These are phyloP conservation scores for Cheilinus undulatus DNA, from an alignment of 2,113 vertebrate genomes.

Conservation along the genomic window DNA sequence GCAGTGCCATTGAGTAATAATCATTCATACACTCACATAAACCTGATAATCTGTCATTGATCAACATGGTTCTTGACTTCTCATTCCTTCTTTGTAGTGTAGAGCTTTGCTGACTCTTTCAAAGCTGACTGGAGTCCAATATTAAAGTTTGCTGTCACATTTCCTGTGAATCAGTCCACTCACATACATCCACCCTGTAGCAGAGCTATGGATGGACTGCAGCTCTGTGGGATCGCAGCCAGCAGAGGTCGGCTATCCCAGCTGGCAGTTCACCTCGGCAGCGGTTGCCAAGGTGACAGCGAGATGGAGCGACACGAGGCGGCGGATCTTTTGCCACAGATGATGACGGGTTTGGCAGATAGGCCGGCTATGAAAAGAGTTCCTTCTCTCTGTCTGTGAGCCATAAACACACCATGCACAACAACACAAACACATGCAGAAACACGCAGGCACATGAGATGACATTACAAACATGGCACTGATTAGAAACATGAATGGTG, in stretches of 20 bases:
- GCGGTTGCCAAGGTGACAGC: slow-evolving; percentile 90
- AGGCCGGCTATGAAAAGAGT: slow-evolving; percentile 25
- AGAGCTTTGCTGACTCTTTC: background rate
- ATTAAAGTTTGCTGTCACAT: background rate
- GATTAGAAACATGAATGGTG: background rate
- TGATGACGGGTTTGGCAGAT: slow-evolving; percentile 88
- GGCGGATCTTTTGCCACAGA: slow-evolving; percentile 86
- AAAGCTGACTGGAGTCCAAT: background rate
- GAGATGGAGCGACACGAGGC: slow-evolving; percentile 85
- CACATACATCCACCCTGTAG: slow-evolving; percentile 81
- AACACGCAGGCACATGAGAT: background rate
- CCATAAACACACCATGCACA: background rate
- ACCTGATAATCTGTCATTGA: background rate
- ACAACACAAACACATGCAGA: background rate
- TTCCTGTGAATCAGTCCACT: slow-evolving; percentile 3
- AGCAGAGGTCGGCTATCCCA: slow-evolving; percentile 74
- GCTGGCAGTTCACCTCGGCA: slow-evolving; percentile 79
- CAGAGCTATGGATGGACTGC: slow-evolving; percentile 46
- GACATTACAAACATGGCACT: background rate
- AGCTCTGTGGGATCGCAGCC: slow-evolving; percentile 68
- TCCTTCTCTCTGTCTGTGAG: slow-evolving; percentile 14
- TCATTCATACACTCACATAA: too few species aligned
- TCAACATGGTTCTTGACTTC: background rate
- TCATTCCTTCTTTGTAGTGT: background rate
- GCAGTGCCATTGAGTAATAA: background rate